Percentiles rank a stretch among this genome's conserved stretches.
phyloP scores from a whole-genome alignment of 23 tunicate species.

The Ciona savignyi region DNA sequence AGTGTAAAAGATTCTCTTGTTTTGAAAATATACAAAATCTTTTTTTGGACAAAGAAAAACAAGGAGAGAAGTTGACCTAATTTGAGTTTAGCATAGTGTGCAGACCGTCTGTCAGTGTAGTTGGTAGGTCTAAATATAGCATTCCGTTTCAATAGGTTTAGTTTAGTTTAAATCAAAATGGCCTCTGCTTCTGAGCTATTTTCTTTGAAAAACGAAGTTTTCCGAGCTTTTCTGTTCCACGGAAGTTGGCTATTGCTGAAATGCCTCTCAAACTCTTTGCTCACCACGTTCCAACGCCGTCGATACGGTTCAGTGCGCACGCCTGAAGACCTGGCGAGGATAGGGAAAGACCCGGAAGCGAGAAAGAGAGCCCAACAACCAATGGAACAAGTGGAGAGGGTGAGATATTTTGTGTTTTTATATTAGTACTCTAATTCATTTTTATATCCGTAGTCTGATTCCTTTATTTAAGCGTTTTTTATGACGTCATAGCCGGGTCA shows the following conservation, averaged over 20 bases:
- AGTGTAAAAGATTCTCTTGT: too few relatives aligned
- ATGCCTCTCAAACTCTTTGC: slow-evolving; percentile 16
- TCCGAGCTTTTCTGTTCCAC: slow-evolving; percentile 34
- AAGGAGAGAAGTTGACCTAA: too few relatives aligned
- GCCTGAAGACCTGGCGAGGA: slow-evolving; percentile 15
- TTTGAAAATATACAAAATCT: too few relatives aligned
- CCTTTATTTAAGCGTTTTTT: too few relatives aligned
- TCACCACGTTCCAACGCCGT: slow-evolving; percentile 27
- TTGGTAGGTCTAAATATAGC: too few relatives aligned
- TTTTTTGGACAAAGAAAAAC: too few relatives aligned
- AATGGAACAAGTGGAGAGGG: slow-evolving; percentile 35
- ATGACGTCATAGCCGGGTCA: too few relatives aligned
- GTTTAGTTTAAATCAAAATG: background rate
- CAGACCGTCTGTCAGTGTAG: too few relatives aligned
- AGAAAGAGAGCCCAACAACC: slow-evolving; percentile 26
- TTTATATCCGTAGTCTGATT: too few relatives aligned
- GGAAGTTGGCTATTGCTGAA: slow-evolving; percentile 18
- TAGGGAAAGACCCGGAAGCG: slow-evolving; percentile 12
- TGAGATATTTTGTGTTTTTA: background rate
- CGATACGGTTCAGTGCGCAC: slow-evolving; percentile 6
- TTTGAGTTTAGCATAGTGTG: too few relatives aligned
- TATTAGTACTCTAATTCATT: background rate
- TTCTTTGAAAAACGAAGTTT: slow-evolving; percentile 47
- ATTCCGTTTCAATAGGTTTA: background rate
- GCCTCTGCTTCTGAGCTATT: background rate